Evolutionary conservation across 2,797 vertebrate genomes (phyloP), one percentile per base, ranked within the genome.

Genomic region (Carduelis carduelis): DNA sequence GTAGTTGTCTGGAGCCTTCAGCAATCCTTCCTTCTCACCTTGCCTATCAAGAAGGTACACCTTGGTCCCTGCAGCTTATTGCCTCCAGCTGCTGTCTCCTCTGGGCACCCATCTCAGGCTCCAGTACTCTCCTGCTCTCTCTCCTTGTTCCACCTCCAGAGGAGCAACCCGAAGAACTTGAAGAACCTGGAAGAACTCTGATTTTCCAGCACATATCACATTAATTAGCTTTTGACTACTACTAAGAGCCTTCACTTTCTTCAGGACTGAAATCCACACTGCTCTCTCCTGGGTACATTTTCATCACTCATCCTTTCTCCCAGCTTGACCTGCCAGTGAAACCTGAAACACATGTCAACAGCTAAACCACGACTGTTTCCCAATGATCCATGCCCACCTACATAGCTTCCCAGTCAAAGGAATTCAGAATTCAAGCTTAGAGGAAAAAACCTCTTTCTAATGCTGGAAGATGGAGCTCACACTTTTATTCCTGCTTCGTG

Each of bases 131-230:
- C 9, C 35, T 79, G 27, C 55, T 80, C 27, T 82, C 55, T 72
- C 4, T 59, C 9, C 12, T 17, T 82, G 18, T 65, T 76, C 32
- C 14, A 53, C 5, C n/a, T 77, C 19, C 46, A 86, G 44, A 68
- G 14, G 2, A 66, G 18, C 8, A 47, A 41, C 8, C 30, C 0
- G 0, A 79, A 87, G 26, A 71, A 35, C 55, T 61, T 52, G 28
- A 19, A 52, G 50, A 52, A 52, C 50, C 50, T 52, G 50, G 50
- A 53, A 53, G 52, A 75, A 21, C 50, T 63, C 34, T 35, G 7
- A 32, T 93, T 86, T 86, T 86, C 49, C 46, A 80, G 41, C 3
- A 4, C 3, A 1, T 34, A 26, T 37, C 39, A 10, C 6, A 2
- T 19, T 14, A 70, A 70, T 70, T 70, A 66, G 11, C 21, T 30